Conservation (phyloP, 2,113 vertebrate genomes). For the Paradoxurus hermaphroditus region DNA sequence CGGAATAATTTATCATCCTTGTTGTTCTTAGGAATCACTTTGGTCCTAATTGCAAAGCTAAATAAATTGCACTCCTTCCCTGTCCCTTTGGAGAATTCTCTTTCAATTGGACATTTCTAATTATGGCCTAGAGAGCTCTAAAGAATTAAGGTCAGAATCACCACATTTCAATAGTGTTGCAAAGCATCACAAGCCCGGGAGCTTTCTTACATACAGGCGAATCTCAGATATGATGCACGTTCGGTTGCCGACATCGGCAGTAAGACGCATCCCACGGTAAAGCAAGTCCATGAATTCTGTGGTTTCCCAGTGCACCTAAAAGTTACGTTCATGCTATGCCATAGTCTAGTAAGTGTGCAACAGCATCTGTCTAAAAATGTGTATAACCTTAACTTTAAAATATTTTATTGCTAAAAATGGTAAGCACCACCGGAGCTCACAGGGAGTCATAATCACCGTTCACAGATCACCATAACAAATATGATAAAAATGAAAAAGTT, state of each 20-base stretch:
- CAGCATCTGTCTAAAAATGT: background rate
- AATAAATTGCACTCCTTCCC: conserved; percentile 12
- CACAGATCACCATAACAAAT: background rate
- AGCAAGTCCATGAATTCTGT: background rate
- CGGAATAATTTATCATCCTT: conserved; percentile 18
- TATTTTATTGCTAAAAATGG: background rate
- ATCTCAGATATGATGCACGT: background rate
- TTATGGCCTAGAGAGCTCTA: background rate
- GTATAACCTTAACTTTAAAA: background rate
- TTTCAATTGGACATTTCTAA: conserved; percentile 6
- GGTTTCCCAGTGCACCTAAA: background rate
- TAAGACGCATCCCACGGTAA: background rate
- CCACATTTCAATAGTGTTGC: background rate
- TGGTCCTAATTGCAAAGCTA: conserved; percentile 39
- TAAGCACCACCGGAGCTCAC: background rate
- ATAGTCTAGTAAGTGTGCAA: background rate
- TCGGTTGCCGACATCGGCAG: too few relatives aligned
- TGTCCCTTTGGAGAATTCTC: background rate
- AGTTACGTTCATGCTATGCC: too few relatives aligned
- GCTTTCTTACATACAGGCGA: background rate
- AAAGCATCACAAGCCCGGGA: background rate
- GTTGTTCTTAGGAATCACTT: background rate
- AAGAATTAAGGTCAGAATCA: conserved; percentile 10
- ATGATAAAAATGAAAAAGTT: background rate
- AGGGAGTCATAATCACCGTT: background rate